Evolutionary conservation across 2,888 invertebrate genomes (phyloP).

Genomic region (Aphidius colemani): DNA sequence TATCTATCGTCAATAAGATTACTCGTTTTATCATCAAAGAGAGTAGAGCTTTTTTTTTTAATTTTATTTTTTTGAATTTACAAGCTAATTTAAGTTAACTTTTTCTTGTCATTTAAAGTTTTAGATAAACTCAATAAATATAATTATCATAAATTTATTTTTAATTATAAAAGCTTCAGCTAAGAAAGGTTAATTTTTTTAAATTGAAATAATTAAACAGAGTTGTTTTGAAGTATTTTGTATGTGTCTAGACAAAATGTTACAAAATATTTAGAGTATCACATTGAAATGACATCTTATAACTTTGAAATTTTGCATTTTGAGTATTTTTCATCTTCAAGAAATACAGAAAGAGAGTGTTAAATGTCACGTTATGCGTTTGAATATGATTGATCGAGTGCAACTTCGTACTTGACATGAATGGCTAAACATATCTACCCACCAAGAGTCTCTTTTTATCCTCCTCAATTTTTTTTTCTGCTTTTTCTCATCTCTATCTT

Average conservation of each 20-base stretch:
- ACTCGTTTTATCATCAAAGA: no score
- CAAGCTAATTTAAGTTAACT: neutral
- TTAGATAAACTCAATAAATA: no score
- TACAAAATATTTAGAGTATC: neutral
- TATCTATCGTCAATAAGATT: conserved; percentile 14
- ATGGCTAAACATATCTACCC: conserved; percentile 38
- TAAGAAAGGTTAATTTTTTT: no score
- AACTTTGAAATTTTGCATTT: neutral
- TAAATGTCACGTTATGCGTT: conserved; percentile 36
- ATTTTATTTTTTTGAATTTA: conserved; percentile 17
- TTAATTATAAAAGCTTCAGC: no score
- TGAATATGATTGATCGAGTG: conserved; percentile 55
- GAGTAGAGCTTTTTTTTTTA: neutral
- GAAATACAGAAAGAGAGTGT: conserved; percentile 13
- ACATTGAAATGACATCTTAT: neutral
- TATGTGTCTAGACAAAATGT: neutral
- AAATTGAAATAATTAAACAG: no score
- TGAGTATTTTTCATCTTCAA: conserved; percentile 12
- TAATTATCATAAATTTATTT: no score
- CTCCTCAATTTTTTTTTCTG: conserved; percentile 5
- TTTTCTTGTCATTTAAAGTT: no score
- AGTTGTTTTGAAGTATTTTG: neutral
- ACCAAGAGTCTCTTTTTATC: no score
- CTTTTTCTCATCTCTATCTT: conserved; percentile 10
- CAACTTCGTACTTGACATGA: conserved; percentile 41